These are phyloP conservation scores for Pomatorhinus ruficollis DNA, from an alignment of 2,113 vertebrate genomes.

Conservation along the genomic window DNA sequence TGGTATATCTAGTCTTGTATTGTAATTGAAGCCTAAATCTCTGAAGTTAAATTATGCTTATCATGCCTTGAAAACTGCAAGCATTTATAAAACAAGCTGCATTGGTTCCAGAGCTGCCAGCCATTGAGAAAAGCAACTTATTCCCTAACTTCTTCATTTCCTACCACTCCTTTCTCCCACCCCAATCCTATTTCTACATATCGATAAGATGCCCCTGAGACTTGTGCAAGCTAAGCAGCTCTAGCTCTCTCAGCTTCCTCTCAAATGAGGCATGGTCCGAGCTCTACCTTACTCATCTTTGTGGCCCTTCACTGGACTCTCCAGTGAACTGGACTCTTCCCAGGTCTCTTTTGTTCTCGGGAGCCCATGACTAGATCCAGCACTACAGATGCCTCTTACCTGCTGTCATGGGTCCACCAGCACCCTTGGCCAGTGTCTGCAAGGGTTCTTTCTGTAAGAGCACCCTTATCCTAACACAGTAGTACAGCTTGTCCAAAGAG, in stretches of 20 bases:
- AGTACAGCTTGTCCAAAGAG: not conserved
- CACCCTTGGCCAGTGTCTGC: not conserved
- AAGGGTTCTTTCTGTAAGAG: not conserved
- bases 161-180: accelerated
- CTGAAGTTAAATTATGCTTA: not conserved
- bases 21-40: not conserved
- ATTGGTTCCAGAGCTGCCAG: not conserved
- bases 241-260: not conserved
- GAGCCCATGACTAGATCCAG: not conserved
- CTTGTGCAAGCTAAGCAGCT: not conserved
- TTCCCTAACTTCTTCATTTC: not conserved
- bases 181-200: accelerated
- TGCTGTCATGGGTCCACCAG: not conserved
- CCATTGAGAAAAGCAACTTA: not conserved
- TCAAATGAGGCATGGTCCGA: not conserved
- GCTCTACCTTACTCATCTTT: not conserved
- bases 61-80: not conserved
- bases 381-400: not conserved
- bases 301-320: not conserved
- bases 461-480: not conserved
- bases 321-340: not conserved
- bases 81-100: not conserved
- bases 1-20: not conserved
- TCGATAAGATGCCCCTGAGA: not conserved
- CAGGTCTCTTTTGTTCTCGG: accelerated